Conservation (phyloP, 2,113 vertebrate species). For the Lagopus leucura region DNA sequence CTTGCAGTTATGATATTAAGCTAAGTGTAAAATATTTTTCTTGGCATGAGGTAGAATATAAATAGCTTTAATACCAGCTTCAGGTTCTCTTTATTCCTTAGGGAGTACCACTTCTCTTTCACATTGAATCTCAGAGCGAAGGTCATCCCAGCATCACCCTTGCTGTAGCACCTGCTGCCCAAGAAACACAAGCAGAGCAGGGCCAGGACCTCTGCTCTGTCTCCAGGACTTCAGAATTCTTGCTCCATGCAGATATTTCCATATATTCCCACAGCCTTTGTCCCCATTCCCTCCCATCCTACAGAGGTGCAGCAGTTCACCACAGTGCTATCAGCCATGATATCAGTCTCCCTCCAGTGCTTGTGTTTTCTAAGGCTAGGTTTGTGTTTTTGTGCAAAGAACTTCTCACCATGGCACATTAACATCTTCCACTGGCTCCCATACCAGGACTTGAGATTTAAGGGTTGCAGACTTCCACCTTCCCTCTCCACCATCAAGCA, state of each 20-base stretch:
- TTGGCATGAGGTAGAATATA: conserved; percentile 48
- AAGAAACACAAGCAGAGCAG: background rate
- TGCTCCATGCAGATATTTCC: background rate
- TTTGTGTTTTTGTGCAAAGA: background rate
- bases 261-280: background rate
- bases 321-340: background rate
- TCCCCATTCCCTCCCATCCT: background rate
- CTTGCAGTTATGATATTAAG: conserved; percentile 54
- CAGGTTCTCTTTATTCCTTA: conserved; percentile 3
- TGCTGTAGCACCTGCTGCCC: background rate
- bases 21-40: conserved; percentile 67
- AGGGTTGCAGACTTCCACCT: background rate
- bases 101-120: conserved; percentile 21
- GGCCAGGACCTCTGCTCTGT: background rate
- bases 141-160: background rate
- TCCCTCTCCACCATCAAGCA: background rate
- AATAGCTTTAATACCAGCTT: conserved; percentile 49
- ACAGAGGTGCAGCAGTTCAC: background rate
- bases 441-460: background rate
- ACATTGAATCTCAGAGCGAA: background rate
- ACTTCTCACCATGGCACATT: background rate
- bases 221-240: background rate
- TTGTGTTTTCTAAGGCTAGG: background rate
- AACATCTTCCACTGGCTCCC: background rate
- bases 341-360: background rate